Conservation (phyloP, 2,113 vertebrate genomes). For the Nycticryphes semicollaris region DNA sequence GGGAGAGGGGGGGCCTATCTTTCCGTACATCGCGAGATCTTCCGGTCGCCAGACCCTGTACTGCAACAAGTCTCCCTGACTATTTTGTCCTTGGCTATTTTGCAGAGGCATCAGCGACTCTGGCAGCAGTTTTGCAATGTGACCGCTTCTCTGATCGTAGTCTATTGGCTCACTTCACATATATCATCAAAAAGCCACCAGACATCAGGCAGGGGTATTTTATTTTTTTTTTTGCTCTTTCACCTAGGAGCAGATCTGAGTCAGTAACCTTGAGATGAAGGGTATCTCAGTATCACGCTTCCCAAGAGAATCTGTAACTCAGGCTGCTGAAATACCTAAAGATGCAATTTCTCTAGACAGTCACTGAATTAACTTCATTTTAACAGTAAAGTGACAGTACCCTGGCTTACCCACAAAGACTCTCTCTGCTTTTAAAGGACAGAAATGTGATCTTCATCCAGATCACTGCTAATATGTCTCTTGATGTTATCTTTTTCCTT, state of each 20-base stretch:
- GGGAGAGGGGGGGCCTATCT: too few relatives aligned
- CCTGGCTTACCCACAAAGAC: not conserved
- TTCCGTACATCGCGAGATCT: too few relatives aligned
- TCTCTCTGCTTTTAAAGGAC: not conserved
- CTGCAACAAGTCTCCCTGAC: too few relatives aligned
- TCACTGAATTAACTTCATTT: not conserved
- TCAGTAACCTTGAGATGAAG: not conserved
- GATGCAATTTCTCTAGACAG: not conserved
- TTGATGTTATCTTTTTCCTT: not conserved
- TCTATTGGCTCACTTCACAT: not conserved
- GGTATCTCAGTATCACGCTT: not conserved
- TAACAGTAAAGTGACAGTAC: not conserved
- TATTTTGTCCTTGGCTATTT: not conserved
- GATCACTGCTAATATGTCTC: not conserved
- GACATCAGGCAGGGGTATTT: not conserved
- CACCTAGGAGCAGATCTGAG: not conserved
- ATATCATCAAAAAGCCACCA: not conserved
- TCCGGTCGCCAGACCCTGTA: too few relatives aligned
- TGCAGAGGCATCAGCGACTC: not conserved
- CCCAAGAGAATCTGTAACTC: not conserved
- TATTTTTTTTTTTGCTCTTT: not conserved
- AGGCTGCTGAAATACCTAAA: not conserved
- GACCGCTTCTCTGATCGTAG: not conserved
- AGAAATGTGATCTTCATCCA: not conserved
- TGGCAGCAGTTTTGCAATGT: not conserved